Conservation (phyloP, 2,113 vertebrate species). For the Leucoraja erinaceus region DNA sequence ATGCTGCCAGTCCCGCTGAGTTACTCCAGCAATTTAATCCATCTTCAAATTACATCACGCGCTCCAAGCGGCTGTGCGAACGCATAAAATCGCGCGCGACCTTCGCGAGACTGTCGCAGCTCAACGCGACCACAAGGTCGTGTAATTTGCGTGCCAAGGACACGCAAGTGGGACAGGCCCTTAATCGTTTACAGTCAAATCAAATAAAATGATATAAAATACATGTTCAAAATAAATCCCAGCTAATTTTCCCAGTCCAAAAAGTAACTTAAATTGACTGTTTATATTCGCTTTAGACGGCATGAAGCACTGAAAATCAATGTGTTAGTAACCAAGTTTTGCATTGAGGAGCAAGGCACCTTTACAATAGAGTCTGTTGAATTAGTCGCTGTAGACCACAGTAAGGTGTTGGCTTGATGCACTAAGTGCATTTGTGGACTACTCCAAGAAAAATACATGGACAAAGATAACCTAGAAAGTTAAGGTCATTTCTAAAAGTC, state of each 20-base stretch:
- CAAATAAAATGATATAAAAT: background rate
- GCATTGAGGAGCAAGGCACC: background rate
- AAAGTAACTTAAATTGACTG: background rate
- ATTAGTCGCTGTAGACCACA: background rate
- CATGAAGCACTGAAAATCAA: background rate
- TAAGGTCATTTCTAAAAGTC: conserved; percentile 36
- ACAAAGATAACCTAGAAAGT: conserved; percentile 32
- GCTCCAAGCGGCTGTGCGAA: no score
- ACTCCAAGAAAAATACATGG: conserved; percentile 7
- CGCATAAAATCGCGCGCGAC: no score
- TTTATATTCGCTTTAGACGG: background rate
- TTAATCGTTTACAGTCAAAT: conserved; percentile 3
- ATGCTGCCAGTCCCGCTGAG: no score
- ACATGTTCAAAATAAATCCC: background rate
- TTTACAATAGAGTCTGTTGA: conserved; percentile 2
- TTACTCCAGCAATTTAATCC: no score
- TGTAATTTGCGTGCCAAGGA: no score
- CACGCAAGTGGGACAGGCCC: no score
- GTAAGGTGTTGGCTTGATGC: background rate
- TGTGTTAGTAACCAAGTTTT: background rate
- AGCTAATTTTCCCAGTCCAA: background rate
- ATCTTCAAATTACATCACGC: no score
- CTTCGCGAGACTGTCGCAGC: no score
- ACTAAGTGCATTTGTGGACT: conserved; percentile 28
- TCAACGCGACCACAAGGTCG: no score